These are phyloP conservation scores for Lacanobia oleracea DNA, from an alignment of 2,888 invertebrate genomes.

Conservation along the genomic window DNA sequence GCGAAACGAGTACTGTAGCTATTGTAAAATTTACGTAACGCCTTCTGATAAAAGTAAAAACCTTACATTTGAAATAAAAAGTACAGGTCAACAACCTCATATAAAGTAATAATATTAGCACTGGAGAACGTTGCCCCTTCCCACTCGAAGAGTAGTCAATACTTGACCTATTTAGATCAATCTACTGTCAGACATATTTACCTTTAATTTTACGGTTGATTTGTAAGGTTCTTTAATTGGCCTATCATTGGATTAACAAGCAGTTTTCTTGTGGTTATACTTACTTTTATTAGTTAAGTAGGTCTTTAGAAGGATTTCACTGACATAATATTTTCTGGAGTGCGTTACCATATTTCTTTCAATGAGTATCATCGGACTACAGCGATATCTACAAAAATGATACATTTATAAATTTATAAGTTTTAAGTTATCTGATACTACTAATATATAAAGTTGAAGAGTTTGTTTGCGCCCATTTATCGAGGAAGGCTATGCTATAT, in stretches of 20 bases:
- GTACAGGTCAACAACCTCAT: conserved; percentile 2
- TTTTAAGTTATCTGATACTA: no score
- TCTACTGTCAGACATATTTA: not conserved
- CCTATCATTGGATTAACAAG: conserved; percentile 1
- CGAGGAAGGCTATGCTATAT: no score
- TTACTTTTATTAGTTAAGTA: conserved; percentile 3
- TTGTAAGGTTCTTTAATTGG: conserved; percentile 14
- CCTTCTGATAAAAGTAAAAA: not conserved
- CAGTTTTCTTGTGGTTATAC: not conserved
- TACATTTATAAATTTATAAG: no score
- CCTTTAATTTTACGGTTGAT: conserved; percentile 21
- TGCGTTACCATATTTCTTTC: no score
- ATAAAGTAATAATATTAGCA: conserved; percentile 21
- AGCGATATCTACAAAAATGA: no score
- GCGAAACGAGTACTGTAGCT: no score
- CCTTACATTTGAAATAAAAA: not conserved
- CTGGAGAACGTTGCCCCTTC: conserved; percentile 4
- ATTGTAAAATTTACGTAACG: no score
- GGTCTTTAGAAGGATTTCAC: no score
- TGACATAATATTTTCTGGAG: no score
- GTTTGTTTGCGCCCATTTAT: no score
- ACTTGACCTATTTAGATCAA: conserved; percentile 20
- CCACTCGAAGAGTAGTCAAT: conserved; percentile 15
- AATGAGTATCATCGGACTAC: no score
- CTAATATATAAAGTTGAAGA: no score